Percentiles rank a stretch among this genome's conserved stretches.
phyloP scores from a whole-genome alignment of 2,113 vertebrate species.

The Mystacornis crossleyi region DNA sequence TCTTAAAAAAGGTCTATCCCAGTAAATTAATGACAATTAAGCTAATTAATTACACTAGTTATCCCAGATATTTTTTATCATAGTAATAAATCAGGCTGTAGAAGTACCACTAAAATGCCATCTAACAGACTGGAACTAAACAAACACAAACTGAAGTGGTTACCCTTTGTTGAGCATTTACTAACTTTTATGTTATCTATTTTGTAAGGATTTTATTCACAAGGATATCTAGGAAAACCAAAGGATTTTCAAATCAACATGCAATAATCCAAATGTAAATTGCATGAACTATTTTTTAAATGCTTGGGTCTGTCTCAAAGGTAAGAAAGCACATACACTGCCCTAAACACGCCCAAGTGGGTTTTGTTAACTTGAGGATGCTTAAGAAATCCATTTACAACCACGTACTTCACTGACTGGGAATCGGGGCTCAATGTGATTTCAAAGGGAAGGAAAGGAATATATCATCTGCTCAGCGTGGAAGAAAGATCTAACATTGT shows the following conservation, averaged over 20 bases:
- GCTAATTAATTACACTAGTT: background rate
- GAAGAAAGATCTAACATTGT: background rate
- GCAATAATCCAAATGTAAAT: background rate
- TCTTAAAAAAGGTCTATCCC: background rate
- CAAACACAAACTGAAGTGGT: background rate
- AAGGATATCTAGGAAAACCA: background rate
- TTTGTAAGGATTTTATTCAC: background rate
- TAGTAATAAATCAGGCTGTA: background rate
- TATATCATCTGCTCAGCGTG: background rate
- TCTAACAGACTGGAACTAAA: background rate
- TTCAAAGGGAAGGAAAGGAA: background rate
- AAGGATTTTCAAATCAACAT: background rate
- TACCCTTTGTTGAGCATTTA: background rate
- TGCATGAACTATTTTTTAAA: background rate
- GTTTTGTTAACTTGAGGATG: background rate
- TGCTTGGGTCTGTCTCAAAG: background rate
- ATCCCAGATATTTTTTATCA: background rate
- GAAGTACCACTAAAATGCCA: background rate
- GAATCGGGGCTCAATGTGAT: background rate
- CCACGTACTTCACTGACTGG: background rate
- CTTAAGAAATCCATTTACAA: background rate
- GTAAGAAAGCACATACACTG: background rate
- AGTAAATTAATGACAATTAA: background rate
- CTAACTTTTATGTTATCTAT: background rate
- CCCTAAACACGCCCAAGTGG: background rate